Evolutionary conservation across 1,140 invertebrate species (phyloP).

Genomic region (Drosophila oshimai): DNA sequence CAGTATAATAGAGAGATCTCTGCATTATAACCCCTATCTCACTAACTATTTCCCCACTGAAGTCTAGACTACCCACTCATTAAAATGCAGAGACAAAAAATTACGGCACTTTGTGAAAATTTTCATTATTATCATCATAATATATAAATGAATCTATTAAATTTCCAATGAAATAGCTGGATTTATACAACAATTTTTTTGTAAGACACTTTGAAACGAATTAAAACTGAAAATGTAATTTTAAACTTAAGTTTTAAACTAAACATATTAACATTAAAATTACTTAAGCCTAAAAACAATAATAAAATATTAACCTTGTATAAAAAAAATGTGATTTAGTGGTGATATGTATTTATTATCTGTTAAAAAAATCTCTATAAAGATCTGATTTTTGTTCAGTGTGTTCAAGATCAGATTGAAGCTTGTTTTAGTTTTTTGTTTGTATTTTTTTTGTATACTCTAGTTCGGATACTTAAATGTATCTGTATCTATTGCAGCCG

Average conservation of each 20-base stretch:
- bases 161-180: too few species aligned
- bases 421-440: background rate
- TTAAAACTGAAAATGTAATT: too few species aligned
- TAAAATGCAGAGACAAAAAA: background rate
- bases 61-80: slow-evolving; percentile 10
- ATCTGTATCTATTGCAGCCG: slow-evolving; percentile 9
- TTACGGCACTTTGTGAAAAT: too few species aligned
- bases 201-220: too few species aligned
- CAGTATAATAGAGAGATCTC: slow-evolving; percentile 11
- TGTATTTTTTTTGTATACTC: background rate
- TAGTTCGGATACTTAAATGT: background rate
- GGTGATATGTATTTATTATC: too few species aligned
- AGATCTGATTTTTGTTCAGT: background rate
- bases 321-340: too few species aligned
- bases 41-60: background rate
- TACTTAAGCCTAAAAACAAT: too few species aligned
- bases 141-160: background rate
- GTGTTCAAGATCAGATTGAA: background rate
- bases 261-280: too few species aligned
- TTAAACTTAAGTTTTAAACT: too few species aligned
- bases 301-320: too few species aligned
- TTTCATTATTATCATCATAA: background rate
- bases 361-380: too few species aligned
- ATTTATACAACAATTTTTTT: too few species aligned
- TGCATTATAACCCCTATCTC: slow-evolving; percentile 8